Evolutionary conservation across 2,113 vertebrate genomes (phyloP).

Genomic region (Pao palembangensis): DNA sequence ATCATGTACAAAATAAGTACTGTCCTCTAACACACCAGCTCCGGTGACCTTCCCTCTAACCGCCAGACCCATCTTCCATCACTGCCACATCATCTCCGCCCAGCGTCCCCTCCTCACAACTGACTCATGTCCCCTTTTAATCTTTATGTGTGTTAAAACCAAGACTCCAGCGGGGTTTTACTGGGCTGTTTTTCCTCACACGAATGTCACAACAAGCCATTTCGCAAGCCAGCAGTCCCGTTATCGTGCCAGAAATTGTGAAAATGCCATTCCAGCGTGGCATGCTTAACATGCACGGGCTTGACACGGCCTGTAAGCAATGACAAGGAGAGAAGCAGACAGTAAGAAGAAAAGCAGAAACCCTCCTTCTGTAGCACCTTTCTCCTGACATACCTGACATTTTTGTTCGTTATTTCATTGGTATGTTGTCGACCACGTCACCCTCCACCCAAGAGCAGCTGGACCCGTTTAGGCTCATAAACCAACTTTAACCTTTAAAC

Average conservation of each 20-base stretch:
- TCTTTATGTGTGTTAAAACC: not conserved
- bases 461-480: not conserved
- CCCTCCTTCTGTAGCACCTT: too few relatives aligned
- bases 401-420: too few relatives aligned
- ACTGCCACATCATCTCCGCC: slow-evolving; percentile 3
- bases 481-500: slow-evolving; percentile 37
- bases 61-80: slow-evolving; percentile 3
- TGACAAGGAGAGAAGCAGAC: not conserved
- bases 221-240: too few relatives aligned
- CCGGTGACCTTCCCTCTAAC: slow-evolving; percentile 18
- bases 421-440: too few relatives aligned
- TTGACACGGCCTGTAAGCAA: not conserved
- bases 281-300: not conserved
- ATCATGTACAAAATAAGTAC: too few relatives aligned
- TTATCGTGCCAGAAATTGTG: too few relatives aligned
- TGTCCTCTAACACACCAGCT: slow-evolving; percentile 4
- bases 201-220: too few relatives aligned
- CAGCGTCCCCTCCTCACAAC: slow-evolving; percentile 2
- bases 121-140: slow-evolving; percentile 15
- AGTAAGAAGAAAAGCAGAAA: not conserved
- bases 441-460: not conserved
- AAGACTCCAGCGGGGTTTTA: not conserved
- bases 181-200: not conserved
- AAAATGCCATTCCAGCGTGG: too few relatives aligned
- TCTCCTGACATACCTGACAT: too few relatives aligned